Evolutionary conservation across 2,888 invertebrate genomes (phyloP).

Genomic region (Phyllotreta striolata): DNA sequence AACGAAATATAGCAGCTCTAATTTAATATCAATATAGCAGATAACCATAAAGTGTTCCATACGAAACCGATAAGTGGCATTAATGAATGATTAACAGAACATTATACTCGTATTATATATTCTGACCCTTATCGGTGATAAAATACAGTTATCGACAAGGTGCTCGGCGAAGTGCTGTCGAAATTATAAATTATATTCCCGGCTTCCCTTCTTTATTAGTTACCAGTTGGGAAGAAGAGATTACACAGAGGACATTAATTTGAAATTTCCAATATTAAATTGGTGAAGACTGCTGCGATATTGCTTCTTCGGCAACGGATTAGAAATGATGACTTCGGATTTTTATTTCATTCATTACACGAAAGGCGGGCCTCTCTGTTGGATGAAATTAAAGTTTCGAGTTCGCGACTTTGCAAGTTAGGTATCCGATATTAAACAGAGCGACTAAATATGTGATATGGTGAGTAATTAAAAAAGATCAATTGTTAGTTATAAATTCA

Average conservation of each 20-base stretch:
- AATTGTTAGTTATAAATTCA: too few species aligned
- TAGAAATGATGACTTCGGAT: slow-evolving; percentile 5
- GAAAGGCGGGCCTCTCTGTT: background rate
- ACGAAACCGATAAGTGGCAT: background rate
- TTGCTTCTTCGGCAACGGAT: slow-evolving; percentile 17
- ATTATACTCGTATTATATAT: slow-evolving; percentile 29
- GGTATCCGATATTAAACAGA: background rate
- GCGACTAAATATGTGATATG: too few species aligned
- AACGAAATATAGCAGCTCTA: background rate
- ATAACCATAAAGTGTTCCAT: slow-evolving; percentile 6
- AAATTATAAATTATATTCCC: slow-evolving; percentile 52
- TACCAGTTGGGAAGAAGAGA: slow-evolving; percentile 51
- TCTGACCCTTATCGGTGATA: slow-evolving; percentile 46
- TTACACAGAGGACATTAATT: slow-evolving; percentile 56
- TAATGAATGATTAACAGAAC: slow-evolving; percentile 31
- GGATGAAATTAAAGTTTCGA: background rate
- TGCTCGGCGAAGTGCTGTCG: slow-evolving; percentile 48
- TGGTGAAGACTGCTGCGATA: slow-evolving; percentile 31
- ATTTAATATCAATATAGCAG: background rate
- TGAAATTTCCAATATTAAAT: slow-evolving; percentile 53
- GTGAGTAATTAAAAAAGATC: too few species aligned
- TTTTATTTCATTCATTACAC: slow-evolving; percentile 13
- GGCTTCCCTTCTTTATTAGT: slow-evolving; percentile 50
- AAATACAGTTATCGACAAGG: slow-evolving; percentile 51
- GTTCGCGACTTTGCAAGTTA: background rate